These are phyloP conservation scores for Lepisosteus oculatus DNA, from an alignment of 2,113 vertebrate species.

Conservation along the genomic window DNA sequence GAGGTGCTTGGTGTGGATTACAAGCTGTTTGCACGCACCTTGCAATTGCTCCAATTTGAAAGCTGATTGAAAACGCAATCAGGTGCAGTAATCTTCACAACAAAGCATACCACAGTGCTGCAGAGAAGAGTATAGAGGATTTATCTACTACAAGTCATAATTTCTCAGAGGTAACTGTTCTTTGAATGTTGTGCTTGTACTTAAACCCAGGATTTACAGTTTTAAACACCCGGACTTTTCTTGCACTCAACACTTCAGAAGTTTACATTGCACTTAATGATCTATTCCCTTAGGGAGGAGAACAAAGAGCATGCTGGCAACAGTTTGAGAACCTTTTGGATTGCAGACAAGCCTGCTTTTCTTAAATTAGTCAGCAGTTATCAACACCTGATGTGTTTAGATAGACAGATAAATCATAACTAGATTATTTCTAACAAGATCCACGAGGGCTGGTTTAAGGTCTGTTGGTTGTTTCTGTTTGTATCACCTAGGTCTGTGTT, in stretches of 20 bases:
- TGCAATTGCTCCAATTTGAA: slow-evolving; percentile 31
- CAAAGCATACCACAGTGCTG: slow-evolving; percentile 43
- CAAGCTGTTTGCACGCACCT: too few species aligned
- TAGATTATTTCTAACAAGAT: neutral
- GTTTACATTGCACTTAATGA: slow-evolving; percentile 56
- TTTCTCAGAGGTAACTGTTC: slow-evolving; percentile 42
- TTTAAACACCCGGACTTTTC: slow-evolving; percentile 50
- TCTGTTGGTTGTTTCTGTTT: neutral
- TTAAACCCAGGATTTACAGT: slow-evolving; percentile 53
- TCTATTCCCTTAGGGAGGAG: slow-evolving; percentile 37
- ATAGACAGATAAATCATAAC: slow-evolving; percentile 15
- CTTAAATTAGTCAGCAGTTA: slow-evolving; percentile 35
- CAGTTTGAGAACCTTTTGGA: slow-evolving; percentile 42
- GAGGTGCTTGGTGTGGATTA: neutral
- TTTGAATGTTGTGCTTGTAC: slow-evolving; percentile 54
- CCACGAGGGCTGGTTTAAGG: neutral
- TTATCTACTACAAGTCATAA: slow-evolving; percentile 39
- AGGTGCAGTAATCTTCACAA: slow-evolving; percentile 35
- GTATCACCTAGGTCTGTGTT: neutral
- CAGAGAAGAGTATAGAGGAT: slow-evolving; percentile 43
- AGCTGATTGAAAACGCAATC: slow-evolving; percentile 25
- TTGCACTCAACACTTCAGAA: slow-evolving; percentile 54
- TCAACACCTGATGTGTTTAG: slow-evolving; percentile 53
- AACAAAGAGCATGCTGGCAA: slow-evolving; percentile 34
- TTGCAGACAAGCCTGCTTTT: slow-evolving; percentile 40